Evolutionary conservation across 37 sponge, comb jelly and placozoan species (phyloP), one percentile per base, ranked within the genome.

Genomic region (Spongilla lacustris): DNA sequence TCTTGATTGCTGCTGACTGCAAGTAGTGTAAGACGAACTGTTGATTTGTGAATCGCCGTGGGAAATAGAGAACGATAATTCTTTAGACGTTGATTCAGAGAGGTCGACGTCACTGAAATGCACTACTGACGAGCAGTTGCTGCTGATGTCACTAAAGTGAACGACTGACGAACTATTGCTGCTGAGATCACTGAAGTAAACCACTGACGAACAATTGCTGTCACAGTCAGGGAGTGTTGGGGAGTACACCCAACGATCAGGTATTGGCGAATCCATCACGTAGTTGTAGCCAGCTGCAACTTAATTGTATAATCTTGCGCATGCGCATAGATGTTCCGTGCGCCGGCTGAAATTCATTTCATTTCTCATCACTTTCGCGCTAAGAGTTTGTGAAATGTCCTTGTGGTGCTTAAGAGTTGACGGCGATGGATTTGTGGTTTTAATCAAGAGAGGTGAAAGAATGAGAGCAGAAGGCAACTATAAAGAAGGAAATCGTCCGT

Each of bases 11-110:
- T 58, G 58, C 11, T 58, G 58, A 58, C 58, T 58, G 58, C 58
- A 58, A 58, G 58, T 58, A 58, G 58, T 58, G 58, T 58, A 58
- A 58, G 58, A 58, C 58, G 58, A 58, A 58, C 58, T 58, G 58
- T 58, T 58, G 58, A 58, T 58, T 58, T 58, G 58, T 58, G 58
- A 58, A 58, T 58, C 58, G 58, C 58, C 58, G 58, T 58, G 58
- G 58, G 58, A 58, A 58, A 58, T 58, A 58, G 58, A 58, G 58
- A 58, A 58, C 58, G 58, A 58, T 58, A 58, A 58, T 58, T 58
- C 58, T 58, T 58, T 58, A 58, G 58, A 58, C 58, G 58, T 58
- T 58, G 58, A 58, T 58, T 58, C 58, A 58, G 58, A 58, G 58
- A 58, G 58, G 58, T 58, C 58, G 58, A 58, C 58, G 58, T 58